Evolutionary conservation across 1,140 invertebrate species (phyloP).

Genomic region (Latrodectus geometricus): DNA sequence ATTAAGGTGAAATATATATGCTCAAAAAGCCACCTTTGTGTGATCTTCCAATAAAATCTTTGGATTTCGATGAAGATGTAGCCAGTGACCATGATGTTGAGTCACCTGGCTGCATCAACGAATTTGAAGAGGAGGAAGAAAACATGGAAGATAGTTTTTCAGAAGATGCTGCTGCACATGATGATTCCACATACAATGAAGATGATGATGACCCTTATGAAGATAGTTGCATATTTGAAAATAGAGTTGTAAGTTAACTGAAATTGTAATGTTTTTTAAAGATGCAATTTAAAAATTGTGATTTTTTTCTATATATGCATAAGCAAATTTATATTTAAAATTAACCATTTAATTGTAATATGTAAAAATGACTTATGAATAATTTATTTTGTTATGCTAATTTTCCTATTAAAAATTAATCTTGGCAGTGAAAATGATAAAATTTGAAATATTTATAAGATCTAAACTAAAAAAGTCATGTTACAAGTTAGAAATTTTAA

Average conservation of each 20-base stretch:
- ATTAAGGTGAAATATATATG: constrained; percentile 46
- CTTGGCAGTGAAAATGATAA: too few species aligned
- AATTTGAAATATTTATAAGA: too few species aligned
- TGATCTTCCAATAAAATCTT: constrained; percentile 18
- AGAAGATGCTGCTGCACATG: constrained; percentile 47
- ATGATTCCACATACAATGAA: constrained; percentile 27
- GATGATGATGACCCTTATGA: constrained; percentile 34
- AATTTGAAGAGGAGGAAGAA: constrained; percentile 48
- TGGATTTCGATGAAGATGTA: constrained; percentile 56
- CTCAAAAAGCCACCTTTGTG: constrained; percentile 31
- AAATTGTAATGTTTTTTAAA: too few species aligned
- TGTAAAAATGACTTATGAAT: too few species aligned
- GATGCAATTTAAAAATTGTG: too few species aligned
- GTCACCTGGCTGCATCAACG: constrained; percentile 53
- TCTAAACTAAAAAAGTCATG: too few species aligned
- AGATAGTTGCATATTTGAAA: background rate
- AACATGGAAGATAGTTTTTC: constrained; percentile 53
- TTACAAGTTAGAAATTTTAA: too few species aligned
- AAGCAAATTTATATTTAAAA: too few species aligned
- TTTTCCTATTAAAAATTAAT: too few species aligned
- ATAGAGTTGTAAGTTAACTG: constrained; percentile 26
- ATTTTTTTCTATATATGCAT: too few species aligned
- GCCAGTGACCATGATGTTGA: constrained; percentile 58
- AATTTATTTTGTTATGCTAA: too few species aligned
- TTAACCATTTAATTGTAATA: too few species aligned